Evolutionary conservation across 1,140 invertebrate species (phyloP).

Genomic region (Zophobas atratus): DNA sequence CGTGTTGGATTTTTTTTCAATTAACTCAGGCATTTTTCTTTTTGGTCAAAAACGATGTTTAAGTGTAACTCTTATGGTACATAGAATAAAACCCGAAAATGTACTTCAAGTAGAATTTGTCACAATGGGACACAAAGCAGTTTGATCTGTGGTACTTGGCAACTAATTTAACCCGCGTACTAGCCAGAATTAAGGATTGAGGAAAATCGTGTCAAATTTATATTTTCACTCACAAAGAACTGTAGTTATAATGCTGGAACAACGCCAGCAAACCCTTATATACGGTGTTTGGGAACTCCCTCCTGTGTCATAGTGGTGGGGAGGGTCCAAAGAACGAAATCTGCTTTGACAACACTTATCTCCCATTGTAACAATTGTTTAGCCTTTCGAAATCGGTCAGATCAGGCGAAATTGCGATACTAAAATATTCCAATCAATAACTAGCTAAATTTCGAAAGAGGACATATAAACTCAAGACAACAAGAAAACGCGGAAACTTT

Average conservation of each 20-base stretch:
- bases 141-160: slow-evolving; percentile 62
- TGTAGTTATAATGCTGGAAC: slow-evolving; percentile 25
- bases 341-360: slow-evolving; percentile 27
- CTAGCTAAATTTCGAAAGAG: slow-evolving; percentile 7
- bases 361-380: slow-evolving; percentile 23
- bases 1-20: slow-evolving; percentile 56
- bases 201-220: slow-evolving; percentile 5
- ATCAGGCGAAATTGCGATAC: background rate
- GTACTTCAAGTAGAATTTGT: slow-evolving; percentile 62
- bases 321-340: slow-evolving; percentile 3
- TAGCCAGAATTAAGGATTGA: slow-evolving; percentile 52
- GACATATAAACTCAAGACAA: background rate
- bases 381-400: slow-evolving; percentile 12
- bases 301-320: slow-evolving; percentile 16
- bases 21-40: slow-evolving; percentile 64
- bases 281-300: slow-evolving; percentile 18
- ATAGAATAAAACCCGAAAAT: slow-evolving; percentile 66
- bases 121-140: slow-evolving; percentile 63
- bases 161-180: slow-evolving; percentile 55
- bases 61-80: slow-evolving; percentile 67
- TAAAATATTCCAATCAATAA: background rate
- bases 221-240: slow-evolving; percentile 24
- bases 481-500: too few relatives aligned
- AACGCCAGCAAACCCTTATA: slow-evolving; percentile 29
- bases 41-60: slow-evolving; percentile 48